Conservation (phyloP, 2,113 vertebrate species). For the Prolemur simus region DNA sequence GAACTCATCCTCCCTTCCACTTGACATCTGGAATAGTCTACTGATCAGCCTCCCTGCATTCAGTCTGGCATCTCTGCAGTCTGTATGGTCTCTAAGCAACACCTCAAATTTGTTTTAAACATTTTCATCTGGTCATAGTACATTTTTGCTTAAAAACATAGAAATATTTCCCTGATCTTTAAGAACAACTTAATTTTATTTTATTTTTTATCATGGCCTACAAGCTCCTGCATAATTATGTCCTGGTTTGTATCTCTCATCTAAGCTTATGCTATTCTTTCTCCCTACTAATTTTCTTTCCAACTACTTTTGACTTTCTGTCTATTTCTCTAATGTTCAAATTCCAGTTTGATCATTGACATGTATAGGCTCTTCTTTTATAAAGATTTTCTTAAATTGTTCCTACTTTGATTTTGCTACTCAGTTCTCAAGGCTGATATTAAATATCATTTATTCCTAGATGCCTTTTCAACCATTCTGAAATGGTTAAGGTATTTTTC, state of each 20-base stretch:
- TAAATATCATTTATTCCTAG: not conserved
- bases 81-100: not conserved
- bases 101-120: constrained; percentile 30
- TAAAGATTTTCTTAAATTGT: not conserved
- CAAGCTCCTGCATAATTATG: not conserved
- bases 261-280: not conserved
- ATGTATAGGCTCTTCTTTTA: accelerated
- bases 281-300: not conserved
- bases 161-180: not conserved
- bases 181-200: not conserved
- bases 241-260: not conserved
- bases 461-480: not conserved
- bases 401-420: not conserved
- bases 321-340: not conserved
- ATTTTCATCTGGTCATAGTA: not conserved
- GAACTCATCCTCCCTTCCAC: not conserved
- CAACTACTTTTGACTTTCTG: not conserved
- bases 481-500: not conserved
- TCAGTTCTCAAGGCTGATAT: not conserved
- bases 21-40: not conserved
- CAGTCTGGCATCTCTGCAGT: not conserved
- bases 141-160: not conserved
- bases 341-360: not conserved
- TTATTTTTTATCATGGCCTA: not conserved
- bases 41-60: not conserved